A percentile compares a stretch with the other conserved stretches of the same genome.
These are phyloP conservation scores for Myoxocephalus aenaeus DNA, from an alignment of 2,797 vertebrate genomes.

Conservation along the genomic window DNA sequence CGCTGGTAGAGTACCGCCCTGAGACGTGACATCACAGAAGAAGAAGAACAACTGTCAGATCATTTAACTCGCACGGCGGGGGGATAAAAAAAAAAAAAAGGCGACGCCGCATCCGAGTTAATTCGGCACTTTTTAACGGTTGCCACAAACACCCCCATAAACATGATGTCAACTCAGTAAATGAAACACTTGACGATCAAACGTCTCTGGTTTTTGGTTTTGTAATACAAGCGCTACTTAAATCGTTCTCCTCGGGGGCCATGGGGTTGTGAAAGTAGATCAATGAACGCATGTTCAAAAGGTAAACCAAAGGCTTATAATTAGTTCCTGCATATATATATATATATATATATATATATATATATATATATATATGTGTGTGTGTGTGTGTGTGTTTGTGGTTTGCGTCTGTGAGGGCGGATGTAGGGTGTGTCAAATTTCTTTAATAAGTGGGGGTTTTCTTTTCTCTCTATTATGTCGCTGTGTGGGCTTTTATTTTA, in stretches of 20 bases:
- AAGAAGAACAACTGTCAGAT: neutral
- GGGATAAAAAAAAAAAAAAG: too few relatives aligned
- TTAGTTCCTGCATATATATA: neutral
- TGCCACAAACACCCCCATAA: neutral
- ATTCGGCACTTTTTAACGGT: constrained; percentile 3
- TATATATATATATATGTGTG: too few relatives aligned
- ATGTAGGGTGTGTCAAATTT: constrained; percentile 20
- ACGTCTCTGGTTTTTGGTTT: neutral
- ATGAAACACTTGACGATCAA: neutral
- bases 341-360: too few relatives aligned
- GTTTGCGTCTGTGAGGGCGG: constrained; percentile 6
- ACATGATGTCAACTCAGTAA: neutral
- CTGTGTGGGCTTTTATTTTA: neutral
- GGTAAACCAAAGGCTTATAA: neutral
- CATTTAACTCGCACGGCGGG: neutral
- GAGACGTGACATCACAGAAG: neutral
- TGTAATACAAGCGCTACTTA: neutral
- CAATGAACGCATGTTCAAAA: neutral
- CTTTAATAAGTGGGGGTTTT: neutral
- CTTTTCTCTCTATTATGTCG: neutral
- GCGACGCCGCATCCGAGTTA: neutral
- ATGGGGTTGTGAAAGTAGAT: neutral
- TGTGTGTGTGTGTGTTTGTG: constrained; percentile 6
- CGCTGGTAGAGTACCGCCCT: constrained; percentile 62
- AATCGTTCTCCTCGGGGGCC: neutral